These are phyloP conservation scores for Gasteruption jaculator DNA, from an alignment of 2,888 invertebrate species.

Conservation along the genomic window DNA sequence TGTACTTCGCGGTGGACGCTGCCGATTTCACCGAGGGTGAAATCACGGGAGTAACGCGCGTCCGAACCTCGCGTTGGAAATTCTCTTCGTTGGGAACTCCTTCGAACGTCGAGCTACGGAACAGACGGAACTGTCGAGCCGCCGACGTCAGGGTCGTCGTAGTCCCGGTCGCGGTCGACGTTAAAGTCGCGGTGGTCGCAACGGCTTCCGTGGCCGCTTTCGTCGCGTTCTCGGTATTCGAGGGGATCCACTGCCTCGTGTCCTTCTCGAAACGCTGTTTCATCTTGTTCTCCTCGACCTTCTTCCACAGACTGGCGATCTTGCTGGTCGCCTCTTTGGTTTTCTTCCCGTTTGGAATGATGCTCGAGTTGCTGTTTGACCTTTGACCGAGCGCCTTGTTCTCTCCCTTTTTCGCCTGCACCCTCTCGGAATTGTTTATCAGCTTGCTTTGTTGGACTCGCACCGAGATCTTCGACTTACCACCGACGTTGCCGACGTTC, in stretches of 20 bases:
- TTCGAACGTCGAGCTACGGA: constrained; percentile 65
- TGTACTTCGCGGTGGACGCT: constrained; percentile 28
- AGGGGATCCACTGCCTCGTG: constrained; percentile 59
- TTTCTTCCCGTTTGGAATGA: constrained; percentile 45
- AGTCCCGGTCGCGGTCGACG: constrained; percentile 24
- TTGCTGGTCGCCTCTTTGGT: constrained; percentile 70
- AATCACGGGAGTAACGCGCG: too few relatives aligned
- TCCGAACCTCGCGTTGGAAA: background rate
- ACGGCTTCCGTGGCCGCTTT: constrained; percentile 20
- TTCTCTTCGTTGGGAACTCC: constrained; percentile 45
- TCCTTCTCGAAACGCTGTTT: constrained; percentile 57
- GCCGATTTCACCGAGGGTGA: constrained; percentile 4
- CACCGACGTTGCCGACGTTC: constrained; percentile 23
- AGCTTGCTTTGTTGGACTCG: constrained; percentile 30
- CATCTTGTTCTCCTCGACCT: constrained; percentile 66
- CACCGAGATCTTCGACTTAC: constrained; percentile 34
- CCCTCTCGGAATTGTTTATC: constrained; percentile 33
- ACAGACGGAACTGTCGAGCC: constrained; percentile 40
- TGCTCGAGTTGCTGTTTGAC: constrained; percentile 62
- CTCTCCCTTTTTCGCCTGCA: constrained; percentile 25
- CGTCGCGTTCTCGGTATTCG: constrained; percentile 28
- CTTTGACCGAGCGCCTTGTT: constrained; percentile 31
- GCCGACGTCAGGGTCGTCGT: constrained; percentile 21
- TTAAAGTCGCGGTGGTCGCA: constrained; percentile 10
- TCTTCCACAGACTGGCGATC: constrained; percentile 77